Evolutionary conservation across 2,113 vertebrate species (phyloP).

Genomic region (Dendropsophus ebraccatus): DNA sequence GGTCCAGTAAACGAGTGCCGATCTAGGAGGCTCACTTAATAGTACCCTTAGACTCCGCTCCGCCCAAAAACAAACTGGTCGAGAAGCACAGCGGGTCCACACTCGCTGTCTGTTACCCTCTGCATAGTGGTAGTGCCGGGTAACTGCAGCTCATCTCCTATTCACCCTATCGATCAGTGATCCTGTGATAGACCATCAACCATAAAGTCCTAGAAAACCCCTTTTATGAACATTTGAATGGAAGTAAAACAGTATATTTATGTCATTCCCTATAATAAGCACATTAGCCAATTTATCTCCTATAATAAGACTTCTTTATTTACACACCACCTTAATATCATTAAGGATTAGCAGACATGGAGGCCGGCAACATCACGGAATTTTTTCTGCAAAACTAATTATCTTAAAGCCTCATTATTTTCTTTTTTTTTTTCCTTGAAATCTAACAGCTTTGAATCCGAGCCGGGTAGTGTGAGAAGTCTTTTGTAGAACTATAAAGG

Average conservation of each 20-base stretch:
- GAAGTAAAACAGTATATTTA: background rate
- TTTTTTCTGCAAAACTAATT: constrained; percentile 23
- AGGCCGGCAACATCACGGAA: background rate
- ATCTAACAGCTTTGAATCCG: constrained; percentile 12
- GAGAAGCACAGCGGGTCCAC: no score
- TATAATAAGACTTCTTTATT: constrained; percentile 20
- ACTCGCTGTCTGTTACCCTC: no score
- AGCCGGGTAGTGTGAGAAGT: background rate
- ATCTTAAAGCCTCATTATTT: constrained; percentile 41
- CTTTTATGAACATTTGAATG: background rate
- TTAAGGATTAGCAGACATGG: background rate
- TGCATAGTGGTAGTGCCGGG: no score
- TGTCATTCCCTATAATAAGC: constrained; percentile 10
- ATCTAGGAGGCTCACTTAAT: no score
- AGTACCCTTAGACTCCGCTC: no score
- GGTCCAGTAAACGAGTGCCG: no score
- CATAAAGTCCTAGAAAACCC: background rate
- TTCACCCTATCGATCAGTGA: no score
- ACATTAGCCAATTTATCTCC: background rate
- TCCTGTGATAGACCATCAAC: no score
- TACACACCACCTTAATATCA: constrained; percentile 37
- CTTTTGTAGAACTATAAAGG: constrained; percentile 57
- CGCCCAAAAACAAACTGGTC: no score
- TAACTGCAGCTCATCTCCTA: no score
- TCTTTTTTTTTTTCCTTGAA: constrained; percentile 11